Evolutionary conservation across 2,888 invertebrate species (phyloP).

Genomic region (Clistopyga incitator): DNA sequence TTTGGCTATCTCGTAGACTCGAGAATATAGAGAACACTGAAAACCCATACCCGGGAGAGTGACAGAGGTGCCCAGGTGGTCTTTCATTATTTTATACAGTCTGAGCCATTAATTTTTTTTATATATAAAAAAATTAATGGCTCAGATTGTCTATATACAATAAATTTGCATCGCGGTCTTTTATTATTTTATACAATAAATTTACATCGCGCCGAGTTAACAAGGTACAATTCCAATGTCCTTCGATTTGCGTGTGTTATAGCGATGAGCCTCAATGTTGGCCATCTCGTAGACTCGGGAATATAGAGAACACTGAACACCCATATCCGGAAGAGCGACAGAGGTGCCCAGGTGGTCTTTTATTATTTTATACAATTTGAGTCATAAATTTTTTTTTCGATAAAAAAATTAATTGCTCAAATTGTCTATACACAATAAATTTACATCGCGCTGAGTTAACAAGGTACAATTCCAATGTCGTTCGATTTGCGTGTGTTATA

Average conservation of each 20-base stretch:
- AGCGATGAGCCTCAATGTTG: not conserved
- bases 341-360: not conserved
- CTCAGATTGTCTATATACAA: too few relatives aligned
- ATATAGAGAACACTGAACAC: not conserved
- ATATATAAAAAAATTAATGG: too few relatives aligned
- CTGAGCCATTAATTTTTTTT: too few relatives aligned
- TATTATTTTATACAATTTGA: too few relatives aligned
- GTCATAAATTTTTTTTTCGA: too few relatives aligned
- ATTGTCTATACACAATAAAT: too few relatives aligned
- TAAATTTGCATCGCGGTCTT: too few relatives aligned
- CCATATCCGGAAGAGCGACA: not conserved
- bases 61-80: not conserved
- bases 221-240: not conserved
- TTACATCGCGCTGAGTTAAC: too few relatives aligned
- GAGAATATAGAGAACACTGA: not conserved
- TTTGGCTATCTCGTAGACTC: not conserved
- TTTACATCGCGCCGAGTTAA: too few relatives aligned
- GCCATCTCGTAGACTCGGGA: not conserved
- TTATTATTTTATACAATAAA: too few relatives aligned
- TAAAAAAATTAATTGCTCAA: too few relatives aligned
- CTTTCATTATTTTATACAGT: too few relatives aligned
- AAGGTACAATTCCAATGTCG: not conserved
- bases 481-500: not conserved
- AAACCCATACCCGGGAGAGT: not conserved
- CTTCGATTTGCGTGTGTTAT: not conserved